Conservation (phyloP, 2,888 invertebrate genomes). For the Tyria jacobaeae region DNA sequence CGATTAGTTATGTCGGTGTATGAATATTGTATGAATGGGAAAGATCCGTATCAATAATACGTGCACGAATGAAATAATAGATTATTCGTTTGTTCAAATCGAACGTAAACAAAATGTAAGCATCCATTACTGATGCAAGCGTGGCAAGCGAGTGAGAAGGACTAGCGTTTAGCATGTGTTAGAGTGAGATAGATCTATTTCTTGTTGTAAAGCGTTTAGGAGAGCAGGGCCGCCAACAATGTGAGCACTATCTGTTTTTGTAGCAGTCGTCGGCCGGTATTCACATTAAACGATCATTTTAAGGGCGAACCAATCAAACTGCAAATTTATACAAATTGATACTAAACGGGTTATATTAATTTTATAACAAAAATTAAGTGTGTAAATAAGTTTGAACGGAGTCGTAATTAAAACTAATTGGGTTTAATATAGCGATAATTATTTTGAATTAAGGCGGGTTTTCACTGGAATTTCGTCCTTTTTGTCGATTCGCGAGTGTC, state of each 20-base stretch:
- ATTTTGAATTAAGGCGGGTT: slow-evolving; percentile 80
- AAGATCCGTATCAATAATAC: slow-evolving; percentile 84
- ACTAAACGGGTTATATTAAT: slow-evolving; percentile 87
- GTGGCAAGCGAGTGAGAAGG: slow-evolving; percentile 53
- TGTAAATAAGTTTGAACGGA: slow-evolving; percentile 85
- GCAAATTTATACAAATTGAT: slow-evolving; percentile 86
- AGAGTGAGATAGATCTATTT: slow-evolving; percentile 64
- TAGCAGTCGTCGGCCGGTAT: slow-evolving; percentile 82
- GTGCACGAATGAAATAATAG: slow-evolving; percentile 87
- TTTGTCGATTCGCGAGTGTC: slow-evolving; percentile 64
- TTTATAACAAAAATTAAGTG: slow-evolving; percentile 87
- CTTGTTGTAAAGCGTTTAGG: slow-evolving; percentile 39
- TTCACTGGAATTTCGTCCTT: slow-evolving; percentile 76
- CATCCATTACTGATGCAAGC: slow-evolving; percentile 81
- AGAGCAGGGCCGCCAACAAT: slow-evolving; percentile 52
- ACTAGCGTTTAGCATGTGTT: slow-evolving; percentile 40
- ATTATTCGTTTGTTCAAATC: slow-evolving; percentile 86
- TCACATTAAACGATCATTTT: slow-evolving; percentile 85
- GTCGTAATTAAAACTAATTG: slow-evolving; percentile 85
- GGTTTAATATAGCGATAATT: slow-evolving; percentile 83
- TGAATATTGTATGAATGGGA: slow-evolving; percentile 82
- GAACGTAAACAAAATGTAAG: slow-evolving; percentile 86
- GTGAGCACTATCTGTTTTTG: slow-evolving; percentile 78
- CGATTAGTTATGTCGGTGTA: slow-evolving; percentile 56
- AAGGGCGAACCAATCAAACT: slow-evolving; percentile 86